Base-by-base conservation (phyloP, 2,113 vertebrate species). In the Perccottus glenii region DNA sequence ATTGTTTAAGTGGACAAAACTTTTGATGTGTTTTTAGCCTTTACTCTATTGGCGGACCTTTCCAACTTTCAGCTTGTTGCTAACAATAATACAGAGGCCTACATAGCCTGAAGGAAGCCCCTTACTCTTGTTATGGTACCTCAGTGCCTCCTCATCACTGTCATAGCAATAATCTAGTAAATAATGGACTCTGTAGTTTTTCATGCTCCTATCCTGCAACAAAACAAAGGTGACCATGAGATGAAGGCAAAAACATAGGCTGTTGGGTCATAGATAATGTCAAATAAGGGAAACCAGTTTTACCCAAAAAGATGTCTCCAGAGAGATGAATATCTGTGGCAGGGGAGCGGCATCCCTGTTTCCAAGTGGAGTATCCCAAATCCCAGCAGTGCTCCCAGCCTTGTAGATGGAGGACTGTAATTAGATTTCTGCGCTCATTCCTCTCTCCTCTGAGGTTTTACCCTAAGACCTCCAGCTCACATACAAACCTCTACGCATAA, bases 391-490 rank as follows among this genome's bases (percentile, higher is more conserved):
- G 77, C 72, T 77, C 74, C 85, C 74, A 74, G 74, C 72, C 72
- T 76, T 63, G 19, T 70, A 80, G 68, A 80, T 76, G 73, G 65
- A 80, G 64, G 52, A 58, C 64, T 78, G 83, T 88, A 86, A 88
- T 87, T 85, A 74, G 73, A 83, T 83, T 82, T 65, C 35, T 70
- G 27, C 58, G n/a, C 56, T 7, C 46, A 16, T 51, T 44, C 33
- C 46, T 55, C 61, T 46, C 6, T 53, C 55, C 47, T 75, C 67
- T 12, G 47, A 75, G 67, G 64, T 77, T 76, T 72, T 70, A 71
- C 55, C 44, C 53, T 64, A 27, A 70, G 64, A 78, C 58, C 55
- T 70, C 64, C 16, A 75, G 53, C 70, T 16, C 42, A 53, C 66
- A 38, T 64, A 66, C 60, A 48, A 33, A 53, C 32, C 64, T 1